Conservation (phyloP, 2,888 invertebrate species). For the Pseudococcus viburni region DNA sequence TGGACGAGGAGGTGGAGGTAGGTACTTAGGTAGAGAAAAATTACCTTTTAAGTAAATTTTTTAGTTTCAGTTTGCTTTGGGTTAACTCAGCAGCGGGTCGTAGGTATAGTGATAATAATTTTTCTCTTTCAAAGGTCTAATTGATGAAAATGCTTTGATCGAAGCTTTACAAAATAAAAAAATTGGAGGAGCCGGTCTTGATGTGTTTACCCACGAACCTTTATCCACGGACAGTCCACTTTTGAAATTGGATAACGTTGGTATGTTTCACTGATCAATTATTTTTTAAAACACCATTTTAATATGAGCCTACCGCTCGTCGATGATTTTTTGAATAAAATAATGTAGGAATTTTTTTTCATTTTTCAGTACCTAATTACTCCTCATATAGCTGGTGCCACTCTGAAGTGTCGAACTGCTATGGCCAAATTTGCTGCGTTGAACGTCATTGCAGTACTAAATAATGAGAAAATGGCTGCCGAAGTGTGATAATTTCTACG, state of each 20-base stretch:
- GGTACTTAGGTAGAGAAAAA: background rate
- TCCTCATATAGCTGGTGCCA: constrained; percentile 96
- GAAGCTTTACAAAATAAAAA: constrained; percentile 81
- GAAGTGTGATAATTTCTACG: constrained; percentile 67
- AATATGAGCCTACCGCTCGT: background rate
- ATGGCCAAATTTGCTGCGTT: constrained; percentile 89
- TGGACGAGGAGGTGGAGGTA: constrained; percentile 86
- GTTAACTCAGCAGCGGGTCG: no score
- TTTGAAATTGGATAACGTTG: constrained; percentile 83
- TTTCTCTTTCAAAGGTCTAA: constrained; percentile 63
- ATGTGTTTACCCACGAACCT: constrained; percentile 93
- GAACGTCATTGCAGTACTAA: constrained; percentile 86
- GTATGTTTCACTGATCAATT: constrained; percentile 72
- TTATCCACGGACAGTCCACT: constrained; percentile 84
- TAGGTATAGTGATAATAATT: background rate
- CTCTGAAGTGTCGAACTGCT: constrained; percentile 82
- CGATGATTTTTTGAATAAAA: no score
- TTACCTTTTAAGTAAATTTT: background rate
- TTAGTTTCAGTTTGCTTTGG: background rate
- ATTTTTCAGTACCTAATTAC: constrained; percentile 75
- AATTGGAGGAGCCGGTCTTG: constrained; percentile 91
- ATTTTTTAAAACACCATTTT: no score
- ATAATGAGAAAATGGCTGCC: constrained; percentile 80
- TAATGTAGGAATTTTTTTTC: background rate
- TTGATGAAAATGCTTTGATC: constrained; percentile 85